phyloP scores from a whole-genome alignment of 2,113 vertebrate species.

The Prochilodus magdalenae region DNA sequence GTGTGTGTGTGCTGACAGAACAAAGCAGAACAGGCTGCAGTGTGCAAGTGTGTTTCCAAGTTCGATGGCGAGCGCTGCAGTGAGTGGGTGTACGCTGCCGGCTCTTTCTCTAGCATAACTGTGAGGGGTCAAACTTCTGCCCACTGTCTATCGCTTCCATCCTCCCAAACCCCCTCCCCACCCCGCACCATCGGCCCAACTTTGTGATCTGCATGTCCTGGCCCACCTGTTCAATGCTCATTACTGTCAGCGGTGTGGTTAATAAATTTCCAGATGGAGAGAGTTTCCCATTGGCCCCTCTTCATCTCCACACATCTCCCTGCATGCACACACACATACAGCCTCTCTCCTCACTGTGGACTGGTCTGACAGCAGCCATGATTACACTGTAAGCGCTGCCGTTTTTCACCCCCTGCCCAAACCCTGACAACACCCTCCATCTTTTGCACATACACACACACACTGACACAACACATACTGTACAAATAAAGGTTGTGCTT shows the following conservation, averaged over 20 bases:
- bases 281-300: constrained; percentile 72
- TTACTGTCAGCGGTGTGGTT: constrained; percentile 81
- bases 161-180: constrained; percentile 58
- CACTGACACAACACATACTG: constrained; percentile 60
- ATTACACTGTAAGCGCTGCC: constrained; percentile 82
- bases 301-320: constrained; percentile 75
- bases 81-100: constrained; percentile 36
- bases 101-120: constrained; percentile 33
- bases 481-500: constrained; percentile 50
- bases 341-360: constrained; percentile 53
- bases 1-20: constrained; percentile 43
- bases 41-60: constrained; percentile 43
- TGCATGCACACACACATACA: constrained; percentile 46
- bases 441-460: constrained; percentile 67
- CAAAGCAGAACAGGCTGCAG: constrained; percentile 43
- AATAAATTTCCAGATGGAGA: constrained; percentile 84
- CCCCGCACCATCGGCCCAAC: constrained; percentile 73
- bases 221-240: constrained; percentile 82
- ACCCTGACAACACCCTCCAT: constrained; percentile 77
- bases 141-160: constrained; percentile 28
- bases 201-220: constrained; percentile 79
- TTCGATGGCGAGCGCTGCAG: constrained; percentile 31
- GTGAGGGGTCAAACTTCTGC: constrained; percentile 50
- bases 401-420: constrained; percentile 81
- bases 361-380: constrained; percentile 78